Percentiles rank a stretch among this genome's conserved stretches.
Conservation (phyloP, 2,113 vertebrate genomes). For the Podarcis muralis region DNA sequence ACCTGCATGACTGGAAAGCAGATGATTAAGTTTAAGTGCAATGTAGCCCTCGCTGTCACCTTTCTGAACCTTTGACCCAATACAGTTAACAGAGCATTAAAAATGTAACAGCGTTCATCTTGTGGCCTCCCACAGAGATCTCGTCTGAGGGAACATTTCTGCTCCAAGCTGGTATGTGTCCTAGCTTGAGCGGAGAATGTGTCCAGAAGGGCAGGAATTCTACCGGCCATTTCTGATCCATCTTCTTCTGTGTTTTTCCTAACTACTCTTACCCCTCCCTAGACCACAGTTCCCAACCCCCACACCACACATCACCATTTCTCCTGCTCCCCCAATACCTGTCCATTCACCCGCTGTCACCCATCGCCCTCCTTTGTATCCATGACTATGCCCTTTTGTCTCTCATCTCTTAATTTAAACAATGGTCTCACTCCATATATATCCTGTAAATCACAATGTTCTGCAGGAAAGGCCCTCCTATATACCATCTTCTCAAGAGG, state of each 20-base stretch:
- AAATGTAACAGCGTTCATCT: background rate
- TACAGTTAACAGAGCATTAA: constrained; percentile 19
- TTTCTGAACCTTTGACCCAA: constrained; percentile 33
- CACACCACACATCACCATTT: background rate
- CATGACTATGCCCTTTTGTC: background rate
- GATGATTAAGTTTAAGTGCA: constrained; percentile 9
- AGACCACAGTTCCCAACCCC: background rate
- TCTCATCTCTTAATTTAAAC: background rate
- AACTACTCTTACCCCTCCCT: background rate
- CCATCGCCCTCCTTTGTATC: no score
- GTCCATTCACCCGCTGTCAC: background rate
- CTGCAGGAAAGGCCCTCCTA: no score
- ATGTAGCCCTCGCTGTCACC: constrained; percentile 7
- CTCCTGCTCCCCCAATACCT: background rate
- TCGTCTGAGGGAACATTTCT: background rate
- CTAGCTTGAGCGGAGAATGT: no score
- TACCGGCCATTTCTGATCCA: no score
- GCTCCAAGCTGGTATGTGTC: no score
- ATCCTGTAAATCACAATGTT: no score
- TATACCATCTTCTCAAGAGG: no score
- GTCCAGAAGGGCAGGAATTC: no score
- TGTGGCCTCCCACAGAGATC: constrained; percentile 16
- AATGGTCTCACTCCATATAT: no score
- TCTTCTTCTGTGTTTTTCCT: background rate
- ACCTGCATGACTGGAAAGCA: constrained; percentile 15